Percentiles rank a stretch among this genome's conserved stretches.
Evolutionary conservation across 2,113 vertebrate species (phyloP).

Genomic region (Galeopterus variegatus): DNA sequence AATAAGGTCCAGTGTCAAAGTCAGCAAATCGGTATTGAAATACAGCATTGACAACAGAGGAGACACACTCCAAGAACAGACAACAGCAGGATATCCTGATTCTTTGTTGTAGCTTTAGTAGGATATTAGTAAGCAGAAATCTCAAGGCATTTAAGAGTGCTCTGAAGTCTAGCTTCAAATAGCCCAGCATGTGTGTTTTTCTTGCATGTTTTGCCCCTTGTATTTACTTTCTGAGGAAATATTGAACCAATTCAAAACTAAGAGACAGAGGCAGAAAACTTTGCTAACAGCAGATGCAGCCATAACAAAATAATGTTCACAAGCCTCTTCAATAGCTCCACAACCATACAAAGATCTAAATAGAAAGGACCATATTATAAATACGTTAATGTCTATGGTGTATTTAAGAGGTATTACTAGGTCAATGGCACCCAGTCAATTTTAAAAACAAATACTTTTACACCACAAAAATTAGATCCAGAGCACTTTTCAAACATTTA

Average conservation of each 20-base stretch:
- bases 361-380: not conserved
- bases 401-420: constrained; percentile 29
- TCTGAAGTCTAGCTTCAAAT: not conserved
- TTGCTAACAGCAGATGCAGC: constrained; percentile 1
- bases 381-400: not conserved
- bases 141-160: not conserved
- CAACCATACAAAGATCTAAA: not conserved
- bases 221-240: constrained; percentile 32
- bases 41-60: constrained; percentile 21
- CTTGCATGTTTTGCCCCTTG: not conserved
- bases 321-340: not conserved
- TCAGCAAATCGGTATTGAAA: not conserved
- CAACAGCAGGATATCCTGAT: not conserved
- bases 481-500: constrained; percentile 18
- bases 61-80: not conserved
- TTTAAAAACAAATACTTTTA: constrained; percentile 34
- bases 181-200: not conserved
- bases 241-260: not conserved
- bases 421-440: not conserved
- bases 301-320: constrained; percentile 45
- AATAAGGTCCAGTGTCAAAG: constrained; percentile 31
- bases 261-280: constrained; percentile 2
- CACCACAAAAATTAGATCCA: constrained; percentile 31
- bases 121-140: constrained; percentile 18
- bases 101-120: not conserved